These are phyloP conservation scores for Ennomos quercinarius DNA, from an alignment of 2,888 invertebrate species.

Conservation along the genomic window DNA sequence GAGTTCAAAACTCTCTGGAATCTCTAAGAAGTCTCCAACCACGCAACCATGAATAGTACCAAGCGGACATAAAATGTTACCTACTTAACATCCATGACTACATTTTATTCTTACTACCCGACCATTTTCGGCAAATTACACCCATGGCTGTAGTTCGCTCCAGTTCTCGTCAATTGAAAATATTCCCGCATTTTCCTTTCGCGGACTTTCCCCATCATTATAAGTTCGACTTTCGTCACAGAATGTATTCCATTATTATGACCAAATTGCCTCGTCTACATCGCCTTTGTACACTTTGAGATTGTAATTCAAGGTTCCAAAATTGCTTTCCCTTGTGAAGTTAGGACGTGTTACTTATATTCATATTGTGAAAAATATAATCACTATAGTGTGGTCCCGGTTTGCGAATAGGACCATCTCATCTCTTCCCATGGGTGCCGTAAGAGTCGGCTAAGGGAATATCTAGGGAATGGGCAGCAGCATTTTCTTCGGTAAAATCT, in stretches of 20 bases:
- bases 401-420: no score
- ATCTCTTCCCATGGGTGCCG: no score
- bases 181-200: constrained; percentile 31
- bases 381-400: no score
- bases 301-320: constrained; percentile 27
- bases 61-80: constrained; percentile 1
- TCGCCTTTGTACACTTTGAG: constrained; percentile 27
- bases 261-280: constrained; percentile 42
- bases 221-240: constrained; percentile 47
- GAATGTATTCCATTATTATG: constrained; percentile 33
- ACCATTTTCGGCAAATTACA: constrained; percentile 30
- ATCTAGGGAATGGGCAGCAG: no score
- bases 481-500: no score
- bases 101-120: constrained; percentile 7
- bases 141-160: constrained; percentile 30
- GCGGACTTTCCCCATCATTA: constrained; percentile 49
- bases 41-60: background rate
- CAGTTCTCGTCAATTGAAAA: constrained; percentile 33
- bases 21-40: no score
- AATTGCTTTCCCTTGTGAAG: constrained; percentile 19
- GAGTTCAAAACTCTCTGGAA: no score
- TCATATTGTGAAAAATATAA: constrained; percentile 5
- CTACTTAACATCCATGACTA: background rate
- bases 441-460: no score
- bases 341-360: constrained; percentile 9